Conservation (phyloP, 1,140 invertebrate genomes). For the Drosophila nigromelanica region DNA sequence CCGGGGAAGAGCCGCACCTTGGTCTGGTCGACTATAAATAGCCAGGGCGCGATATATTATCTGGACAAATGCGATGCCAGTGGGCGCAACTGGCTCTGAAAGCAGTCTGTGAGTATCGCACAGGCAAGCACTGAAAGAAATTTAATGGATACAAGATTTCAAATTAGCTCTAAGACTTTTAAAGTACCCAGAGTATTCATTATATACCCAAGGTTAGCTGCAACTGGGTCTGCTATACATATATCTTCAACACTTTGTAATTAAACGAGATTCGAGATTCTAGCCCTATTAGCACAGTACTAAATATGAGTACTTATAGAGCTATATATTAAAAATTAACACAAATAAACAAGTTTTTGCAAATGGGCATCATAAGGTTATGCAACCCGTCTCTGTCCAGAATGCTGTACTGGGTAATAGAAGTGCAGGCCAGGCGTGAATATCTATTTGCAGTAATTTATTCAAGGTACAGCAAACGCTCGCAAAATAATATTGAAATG, state of each 20-base stretch:
- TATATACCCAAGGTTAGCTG: neutral
- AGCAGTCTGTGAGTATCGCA: neutral
- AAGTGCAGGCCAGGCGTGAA: slow-evolving; percentile 28
- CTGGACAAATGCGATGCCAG: slow-evolving; percentile 20
- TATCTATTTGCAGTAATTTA: slow-evolving; percentile 8
- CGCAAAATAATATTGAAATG: no score
- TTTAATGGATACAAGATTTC: neutral
- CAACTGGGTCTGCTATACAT: neutral
- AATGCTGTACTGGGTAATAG: slow-evolving; percentile 5
- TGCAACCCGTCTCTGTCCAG: neutral
- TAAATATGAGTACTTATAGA: slow-evolving; percentile 4
- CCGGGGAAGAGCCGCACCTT: slow-evolving; percentile 48
- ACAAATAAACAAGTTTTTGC: slow-evolving; percentile 17
- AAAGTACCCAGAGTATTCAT: neutral
- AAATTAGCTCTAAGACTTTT: neutral
- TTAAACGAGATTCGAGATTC: neutral
- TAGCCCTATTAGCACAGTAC: slow-evolving; percentile 1
- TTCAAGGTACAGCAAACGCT: no score
- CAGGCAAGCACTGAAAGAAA: slow-evolving; percentile 18
- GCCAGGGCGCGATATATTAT: slow-evolving; percentile 53
- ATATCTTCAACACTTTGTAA: slow-evolving; percentile 2
- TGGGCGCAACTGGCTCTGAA: slow-evolving; percentile 13
- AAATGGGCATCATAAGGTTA: neutral
- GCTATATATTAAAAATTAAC: neutral
- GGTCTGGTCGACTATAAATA: slow-evolving; percentile 60